Conservation (phyloP, 1,140 invertebrate genomes). For the Ditylenchus dipsaci region DNA sequence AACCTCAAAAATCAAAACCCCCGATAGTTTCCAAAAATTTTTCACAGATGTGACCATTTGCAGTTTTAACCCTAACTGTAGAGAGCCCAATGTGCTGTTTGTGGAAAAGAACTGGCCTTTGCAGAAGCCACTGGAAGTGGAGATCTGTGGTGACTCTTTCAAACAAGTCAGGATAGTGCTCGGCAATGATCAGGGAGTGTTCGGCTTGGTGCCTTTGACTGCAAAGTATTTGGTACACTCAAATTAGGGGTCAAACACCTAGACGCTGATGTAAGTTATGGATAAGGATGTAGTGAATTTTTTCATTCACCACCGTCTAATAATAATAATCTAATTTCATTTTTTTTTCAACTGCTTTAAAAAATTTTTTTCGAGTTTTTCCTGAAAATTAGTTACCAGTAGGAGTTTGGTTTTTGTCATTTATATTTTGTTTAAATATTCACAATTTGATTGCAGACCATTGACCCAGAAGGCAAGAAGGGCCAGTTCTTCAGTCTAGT, state of each 20-base stretch:
- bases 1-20: no score
- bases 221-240: not conserved
- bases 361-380: not conserved
- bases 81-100: not conserved
- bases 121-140: not conserved
- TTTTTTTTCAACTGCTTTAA: not conserved
- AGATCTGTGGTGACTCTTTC: not conserved
- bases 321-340: not conserved
- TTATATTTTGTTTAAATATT: no score
- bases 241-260: not conserved
- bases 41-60: not conserved
- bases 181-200: not conserved
- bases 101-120: not conserved
- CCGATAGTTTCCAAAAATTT: no score
- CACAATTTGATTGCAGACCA: not conserved
- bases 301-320: not conserved
- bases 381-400: not conserved
- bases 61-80: not conserved
- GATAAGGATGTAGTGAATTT: no score
- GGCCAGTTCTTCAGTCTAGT: conserved; percentile 6
- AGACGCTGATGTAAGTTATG: not conserved
- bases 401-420: not conserved
- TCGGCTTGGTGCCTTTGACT: not conserved
- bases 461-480: not conserved
- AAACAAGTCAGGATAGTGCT: not conserved